Conservation (phyloP, 2,888 invertebrate genomes). For the Nephrotoma appendiculata region DNA sequence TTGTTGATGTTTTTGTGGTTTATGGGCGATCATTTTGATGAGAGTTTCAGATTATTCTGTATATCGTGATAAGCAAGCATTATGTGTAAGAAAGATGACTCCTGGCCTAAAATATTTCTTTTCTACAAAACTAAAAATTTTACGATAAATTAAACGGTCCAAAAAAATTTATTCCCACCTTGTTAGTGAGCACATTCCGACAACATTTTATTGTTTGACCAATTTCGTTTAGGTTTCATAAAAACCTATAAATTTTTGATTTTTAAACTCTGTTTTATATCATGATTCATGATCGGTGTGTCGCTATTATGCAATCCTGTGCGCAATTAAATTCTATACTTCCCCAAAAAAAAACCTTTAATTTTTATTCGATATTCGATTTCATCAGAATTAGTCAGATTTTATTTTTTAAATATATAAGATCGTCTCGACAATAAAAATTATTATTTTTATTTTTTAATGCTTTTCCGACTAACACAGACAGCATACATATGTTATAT, state of each 20-base stretch:
- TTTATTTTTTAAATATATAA: not conserved
- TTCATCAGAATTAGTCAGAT: not conserved
- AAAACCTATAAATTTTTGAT: too few relatives aligned
- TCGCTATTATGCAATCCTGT: not conserved
- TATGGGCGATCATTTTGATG: not conserved
- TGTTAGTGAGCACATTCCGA: not conserved
- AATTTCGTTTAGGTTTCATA: not conserved
- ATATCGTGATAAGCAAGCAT: too few relatives aligned
- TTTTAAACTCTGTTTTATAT: not conserved
- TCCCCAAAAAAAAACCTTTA: not conserved
- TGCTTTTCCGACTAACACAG: not conserved
- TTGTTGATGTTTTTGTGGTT: not conserved
- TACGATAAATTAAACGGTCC: too few relatives aligned
- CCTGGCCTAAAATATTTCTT: too few relatives aligned
- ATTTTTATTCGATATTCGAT: not conserved
- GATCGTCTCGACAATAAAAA: not conserved
- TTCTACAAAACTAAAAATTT: too few relatives aligned
- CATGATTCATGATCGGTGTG: not conserved
- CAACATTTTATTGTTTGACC: not conserved
- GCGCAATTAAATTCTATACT: not conserved
- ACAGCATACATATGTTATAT: not conserved
- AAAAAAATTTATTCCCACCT: not conserved
- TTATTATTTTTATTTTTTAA: not conserved
- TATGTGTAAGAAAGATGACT: too few relatives aligned
- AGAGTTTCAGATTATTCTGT: too few relatives aligned